Evolutionary conservation across 2,113 vertebrate species (phyloP), one percentile per base, ranked within the genome.

Genomic region (Poecile atricapillus): DNA sequence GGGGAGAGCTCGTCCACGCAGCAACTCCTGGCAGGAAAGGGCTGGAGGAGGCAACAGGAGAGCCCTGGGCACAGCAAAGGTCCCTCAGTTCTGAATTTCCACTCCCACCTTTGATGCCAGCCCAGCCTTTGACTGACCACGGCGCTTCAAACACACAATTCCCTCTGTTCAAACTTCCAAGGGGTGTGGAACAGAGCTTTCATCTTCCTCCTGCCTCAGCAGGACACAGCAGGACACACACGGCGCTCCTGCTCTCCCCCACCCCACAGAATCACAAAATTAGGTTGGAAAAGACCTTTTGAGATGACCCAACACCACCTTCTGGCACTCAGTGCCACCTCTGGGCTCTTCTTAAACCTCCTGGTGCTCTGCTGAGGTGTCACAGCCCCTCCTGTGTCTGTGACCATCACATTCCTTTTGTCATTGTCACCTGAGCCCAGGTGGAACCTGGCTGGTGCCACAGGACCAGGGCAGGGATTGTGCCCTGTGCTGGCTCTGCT

Each of bases 311-410:
- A 2, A 35, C 33, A 35, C 8, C 44, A 27, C 64, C 33, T 10
- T 12, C 8, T 28, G 41, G 41, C 70, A 20, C 31, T 6, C 24
- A 58, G 24, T 22, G 53, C 24, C 55, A 46, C 14, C 5, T 30
- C 71, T 43, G 23, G 43, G 3, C 15, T 24, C 11, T 5, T 30
- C n/a, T 8, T 18, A 8, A 47, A 16, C 27, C 27, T 39, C 41
- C 56, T 22, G 2, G 1, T 0, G 1, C 30, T 27, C 52, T 49
- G 41, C 41, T 31, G 16, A 30, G n/a, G 30, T 25, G 44, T 24
- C 80, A 50, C 64, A 56, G 56, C 8, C 25, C 7, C n/a, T 22
- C 35, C 17, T 2, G 5, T 13, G 4, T 4, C 39, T 39, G 39
- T 39, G 39, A 39, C 39, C 25, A 60, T 18, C 47, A 12, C 3